Conservation (phyloP, 2,888 invertebrate genomes). For the Gymnoscelis rufifasciata region DNA sequence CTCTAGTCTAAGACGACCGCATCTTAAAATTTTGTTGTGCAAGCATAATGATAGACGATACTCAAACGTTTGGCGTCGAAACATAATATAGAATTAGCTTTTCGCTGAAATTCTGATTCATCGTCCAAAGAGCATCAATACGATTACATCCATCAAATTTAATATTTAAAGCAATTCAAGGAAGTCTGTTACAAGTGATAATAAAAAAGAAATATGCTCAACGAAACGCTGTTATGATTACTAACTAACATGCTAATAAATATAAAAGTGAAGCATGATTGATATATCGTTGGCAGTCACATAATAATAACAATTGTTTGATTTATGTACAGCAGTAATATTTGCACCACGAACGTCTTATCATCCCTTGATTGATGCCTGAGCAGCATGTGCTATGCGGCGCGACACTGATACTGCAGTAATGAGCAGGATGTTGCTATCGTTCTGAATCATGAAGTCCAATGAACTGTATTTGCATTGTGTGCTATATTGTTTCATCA, state of each 20-base stretch:
- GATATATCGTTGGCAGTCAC: conserved; percentile 43
- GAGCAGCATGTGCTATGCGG: conserved; percentile 54
- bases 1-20: conserved; percentile 3
- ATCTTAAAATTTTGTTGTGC: conserved; percentile 3
- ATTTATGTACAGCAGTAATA: conserved; percentile 60
- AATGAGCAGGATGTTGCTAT: conserved; percentile 47
- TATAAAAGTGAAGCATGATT: conserved; percentile 42
- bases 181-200: conserved; percentile 22
- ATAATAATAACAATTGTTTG: conserved; percentile 49
- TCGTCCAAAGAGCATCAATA: conserved; percentile 17
- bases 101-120: conserved; percentile 27
- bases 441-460: conserved; percentile 35
- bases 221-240: conserved; percentile 25
- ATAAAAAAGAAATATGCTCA: conserved; percentile 20
- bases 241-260: conserved; percentile 35
- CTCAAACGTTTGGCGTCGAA: conserved; percentile 1
- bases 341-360: conserved; percentile 59
- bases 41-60: neutral
- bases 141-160: conserved; percentile 21
- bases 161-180: conserved; percentile 23
- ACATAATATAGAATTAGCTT: conserved; percentile 8
- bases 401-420: conserved; percentile 42
- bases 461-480: conserved; percentile 28
- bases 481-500: conserved; percentile 14
- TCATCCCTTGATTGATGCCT: conserved; percentile 65